Percentiles rank a stretch among this genome's conserved stretches.
phyloP scores from a whole-genome alignment of 1,140 invertebrate species.

The Steinernema khuongi region DNA sequence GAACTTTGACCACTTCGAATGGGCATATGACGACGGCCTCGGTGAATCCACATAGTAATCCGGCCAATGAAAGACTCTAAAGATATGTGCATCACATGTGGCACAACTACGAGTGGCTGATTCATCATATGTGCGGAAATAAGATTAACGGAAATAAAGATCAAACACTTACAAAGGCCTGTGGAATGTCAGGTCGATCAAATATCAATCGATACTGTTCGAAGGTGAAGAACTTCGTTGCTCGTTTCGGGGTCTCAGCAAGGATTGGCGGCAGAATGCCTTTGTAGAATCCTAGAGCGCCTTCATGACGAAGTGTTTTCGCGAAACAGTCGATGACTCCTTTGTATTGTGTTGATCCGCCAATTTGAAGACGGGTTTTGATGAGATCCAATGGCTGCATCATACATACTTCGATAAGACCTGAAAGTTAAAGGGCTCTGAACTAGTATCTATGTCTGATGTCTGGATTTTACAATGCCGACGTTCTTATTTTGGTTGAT shows the following conservation, averaged over 20 bases:
- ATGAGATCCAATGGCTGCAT: constrained; percentile 90
- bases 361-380: constrained; percentile 79
- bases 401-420: constrained; percentile 83
- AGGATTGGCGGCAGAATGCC: constrained; percentile 83
- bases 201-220: constrained; percentile 83
- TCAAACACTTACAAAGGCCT: constrained; percentile 64
- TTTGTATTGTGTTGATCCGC: constrained; percentile 69
- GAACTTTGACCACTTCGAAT: constrained; percentile 88
- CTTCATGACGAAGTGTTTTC: constrained; percentile 81
- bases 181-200: constrained; percentile 69
- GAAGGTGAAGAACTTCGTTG: constrained; percentile 86
- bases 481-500: too few species aligned
- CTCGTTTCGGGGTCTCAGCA: constrained; percentile 87
- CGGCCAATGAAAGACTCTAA: constrained; percentile 78
- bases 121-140: not conserved
- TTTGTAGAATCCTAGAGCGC: constrained; percentile 52
- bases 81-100: constrained; percentile 51
- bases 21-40: constrained; percentile 85
- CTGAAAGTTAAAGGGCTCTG: too few species aligned
- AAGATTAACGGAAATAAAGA: not conserved
- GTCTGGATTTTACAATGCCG: too few species aligned
- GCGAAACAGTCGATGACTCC: constrained; percentile 78
- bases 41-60: constrained; percentile 76
- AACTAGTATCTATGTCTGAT: too few species aligned
- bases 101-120: not conserved